These are phyloP conservation scores for Fukomys damarensis DNA, from an alignment of 2,113 vertebrate genomes.

Conservation along the genomic window DNA sequence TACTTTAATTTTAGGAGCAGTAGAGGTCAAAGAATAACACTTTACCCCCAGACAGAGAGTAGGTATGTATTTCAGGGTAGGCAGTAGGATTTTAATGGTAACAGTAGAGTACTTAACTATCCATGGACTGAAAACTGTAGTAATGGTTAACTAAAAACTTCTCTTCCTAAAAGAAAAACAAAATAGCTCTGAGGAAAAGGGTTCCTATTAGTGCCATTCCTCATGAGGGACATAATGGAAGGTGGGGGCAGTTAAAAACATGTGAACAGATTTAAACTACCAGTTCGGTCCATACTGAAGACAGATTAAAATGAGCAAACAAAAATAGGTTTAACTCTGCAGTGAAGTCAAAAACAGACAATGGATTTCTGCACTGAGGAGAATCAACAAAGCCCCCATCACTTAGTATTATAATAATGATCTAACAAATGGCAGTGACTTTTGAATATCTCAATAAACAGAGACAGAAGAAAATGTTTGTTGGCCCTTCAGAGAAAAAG, in stretches of 20 bases:
- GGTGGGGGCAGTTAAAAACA: background rate
- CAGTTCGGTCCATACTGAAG: background rate
- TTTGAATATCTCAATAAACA: background rate
- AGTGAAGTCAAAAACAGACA: background rate
- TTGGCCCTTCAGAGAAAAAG: background rate
- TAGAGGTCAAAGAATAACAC: background rate
- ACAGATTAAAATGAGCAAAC: background rate
- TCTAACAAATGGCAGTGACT: background rate
- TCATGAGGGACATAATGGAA: background rate
- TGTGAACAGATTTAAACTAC: background rate
- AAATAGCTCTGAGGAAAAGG: background rate
- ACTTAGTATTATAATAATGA: background rate
- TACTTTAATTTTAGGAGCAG: background rate
- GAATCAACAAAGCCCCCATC: background rate
- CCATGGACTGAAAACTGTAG: background rate
- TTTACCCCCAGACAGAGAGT: background rate
- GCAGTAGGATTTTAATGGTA: background rate
- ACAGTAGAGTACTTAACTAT: background rate
- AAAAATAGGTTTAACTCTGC: background rate
- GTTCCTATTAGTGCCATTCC: background rate
- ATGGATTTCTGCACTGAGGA: background rate
- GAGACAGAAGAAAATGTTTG: background rate
- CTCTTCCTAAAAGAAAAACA: background rate
- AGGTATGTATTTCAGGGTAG: background rate
- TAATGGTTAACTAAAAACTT: background rate